Evolutionary conservation across 2,113 vertebrate genomes (phyloP).

Genomic region (Panurus biarmicus): DNA sequence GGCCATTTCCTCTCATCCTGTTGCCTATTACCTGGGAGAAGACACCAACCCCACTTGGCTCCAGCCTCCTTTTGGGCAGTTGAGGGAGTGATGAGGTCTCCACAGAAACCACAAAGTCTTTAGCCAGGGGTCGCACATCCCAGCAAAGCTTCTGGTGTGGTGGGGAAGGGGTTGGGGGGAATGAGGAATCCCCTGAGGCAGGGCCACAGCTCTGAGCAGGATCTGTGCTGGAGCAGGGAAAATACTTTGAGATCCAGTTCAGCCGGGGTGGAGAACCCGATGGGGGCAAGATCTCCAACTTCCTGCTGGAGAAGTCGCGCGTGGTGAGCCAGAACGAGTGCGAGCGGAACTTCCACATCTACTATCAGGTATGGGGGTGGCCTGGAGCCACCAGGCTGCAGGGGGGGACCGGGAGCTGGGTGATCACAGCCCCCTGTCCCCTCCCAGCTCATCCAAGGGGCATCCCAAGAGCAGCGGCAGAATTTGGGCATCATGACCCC

Average conservation of each 20-base stretch:
- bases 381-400: accelerated
- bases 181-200: accelerated
- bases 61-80: not conserved
- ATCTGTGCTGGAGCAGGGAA: conserved; percentile 74
- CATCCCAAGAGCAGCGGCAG: conserved; percentile 82
- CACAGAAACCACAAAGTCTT: not conserved
- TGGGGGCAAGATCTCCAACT: conserved; percentile 96
- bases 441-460: conserved; percentile 85
- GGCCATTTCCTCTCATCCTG: not conserved
- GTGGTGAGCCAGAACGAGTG: conserved; percentile 94
- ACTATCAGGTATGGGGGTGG: conserved; percentile 83
- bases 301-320: conserved; percentile 92
- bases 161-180: too few species aligned
- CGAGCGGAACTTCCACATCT: conserved; percentile 96
- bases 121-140: not conserved
- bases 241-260: conserved; percentile 99
- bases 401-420: accelerated
- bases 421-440: not conserved
- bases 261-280: conserved; percentile 93
- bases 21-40: not conserved
- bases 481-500: conserved; percentile 88
- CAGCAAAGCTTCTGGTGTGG: accelerated
- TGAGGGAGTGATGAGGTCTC: not conserved
- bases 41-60: not conserved
- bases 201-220: accelerated